phyloP scores from a whole-genome alignment of 2,113 vertebrate species.

The Lampris incognitus region DNA sequence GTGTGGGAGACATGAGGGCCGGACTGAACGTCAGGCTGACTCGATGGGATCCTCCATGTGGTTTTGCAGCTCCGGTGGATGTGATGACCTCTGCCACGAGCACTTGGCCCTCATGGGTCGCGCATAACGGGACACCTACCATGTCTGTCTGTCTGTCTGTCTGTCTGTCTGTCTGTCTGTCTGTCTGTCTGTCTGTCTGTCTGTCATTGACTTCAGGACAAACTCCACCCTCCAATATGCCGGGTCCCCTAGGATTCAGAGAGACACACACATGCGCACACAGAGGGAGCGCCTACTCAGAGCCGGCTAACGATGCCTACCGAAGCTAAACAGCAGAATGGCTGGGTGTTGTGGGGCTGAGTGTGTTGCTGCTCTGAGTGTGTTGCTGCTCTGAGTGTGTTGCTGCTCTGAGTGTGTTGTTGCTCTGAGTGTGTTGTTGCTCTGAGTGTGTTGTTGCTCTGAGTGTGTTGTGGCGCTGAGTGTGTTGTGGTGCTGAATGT shows the following conservation, averaged over 20 bases:
- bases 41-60: conserved; percentile 9
- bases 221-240: conserved; percentile 46
- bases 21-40: not conserved
- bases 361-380: not conserved
- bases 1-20: not conserved
- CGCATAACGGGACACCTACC: conserved; percentile 62
- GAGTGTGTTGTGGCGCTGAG: too few species aligned
- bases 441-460: not conserved
- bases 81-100: conserved; percentile 16
- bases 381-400: too few species aligned
- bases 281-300: conserved; percentile 21
- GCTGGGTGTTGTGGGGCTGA: too few species aligned
- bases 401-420: too few species aligned
- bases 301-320: conserved; percentile 33
- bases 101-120: conserved; percentile 63
- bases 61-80: not conserved
- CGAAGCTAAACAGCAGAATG: conserved; percentile 42
- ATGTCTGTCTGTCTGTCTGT: conserved; percentile 43
- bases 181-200: conserved; percentile 43
- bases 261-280: conserved; percentile 4
- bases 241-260: conserved; percentile 39
- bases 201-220: conserved; percentile 67
- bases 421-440: not conserved
- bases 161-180: conserved; percentile 52
- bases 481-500: too few species aligned